Evolutionary conservation across 2,888 invertebrate genomes (phyloP).

Genomic region (Xestia xanthographa): DNA sequence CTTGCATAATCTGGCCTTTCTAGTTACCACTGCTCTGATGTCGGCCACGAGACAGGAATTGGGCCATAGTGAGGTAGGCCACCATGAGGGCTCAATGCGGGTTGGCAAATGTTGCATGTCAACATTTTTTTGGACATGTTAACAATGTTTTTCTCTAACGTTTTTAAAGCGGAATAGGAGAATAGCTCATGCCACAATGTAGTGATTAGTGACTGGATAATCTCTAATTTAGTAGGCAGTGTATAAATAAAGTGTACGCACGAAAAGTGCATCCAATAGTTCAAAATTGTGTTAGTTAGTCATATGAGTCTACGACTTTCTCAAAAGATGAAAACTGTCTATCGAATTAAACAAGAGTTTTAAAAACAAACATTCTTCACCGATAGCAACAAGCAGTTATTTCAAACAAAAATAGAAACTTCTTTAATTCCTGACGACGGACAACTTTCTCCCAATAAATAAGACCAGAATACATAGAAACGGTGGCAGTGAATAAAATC

Average conservation of each 20-base stretch:
- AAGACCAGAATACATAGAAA: slow-evolving; percentile 8
- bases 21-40: background rate
- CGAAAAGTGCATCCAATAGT: background rate
- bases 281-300: background rate
- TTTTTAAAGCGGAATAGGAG: background rate
- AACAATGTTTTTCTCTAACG: background rate
- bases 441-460: slow-evolving; percentile 48
- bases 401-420: slow-evolving; percentile 28
- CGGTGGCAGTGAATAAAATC: slow-evolving; percentile 25
- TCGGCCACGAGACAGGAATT: background rate
- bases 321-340: background rate
- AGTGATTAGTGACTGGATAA: background rate
- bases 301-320: background rate
- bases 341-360: background rate
- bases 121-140: background rate
- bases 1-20: background rate
- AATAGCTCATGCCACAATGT: background rate
- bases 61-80: background rate
- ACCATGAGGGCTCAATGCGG: background rate
- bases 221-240: background rate
- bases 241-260: background rate
- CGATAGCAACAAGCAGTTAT: background rate
- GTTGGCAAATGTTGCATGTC: background rate
- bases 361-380: background rate
- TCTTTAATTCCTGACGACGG: background rate